These are phyloP conservation scores for Agrochola macilenta DNA, from an alignment of 2,888 invertebrate genomes.

Conservation along the genomic window DNA sequence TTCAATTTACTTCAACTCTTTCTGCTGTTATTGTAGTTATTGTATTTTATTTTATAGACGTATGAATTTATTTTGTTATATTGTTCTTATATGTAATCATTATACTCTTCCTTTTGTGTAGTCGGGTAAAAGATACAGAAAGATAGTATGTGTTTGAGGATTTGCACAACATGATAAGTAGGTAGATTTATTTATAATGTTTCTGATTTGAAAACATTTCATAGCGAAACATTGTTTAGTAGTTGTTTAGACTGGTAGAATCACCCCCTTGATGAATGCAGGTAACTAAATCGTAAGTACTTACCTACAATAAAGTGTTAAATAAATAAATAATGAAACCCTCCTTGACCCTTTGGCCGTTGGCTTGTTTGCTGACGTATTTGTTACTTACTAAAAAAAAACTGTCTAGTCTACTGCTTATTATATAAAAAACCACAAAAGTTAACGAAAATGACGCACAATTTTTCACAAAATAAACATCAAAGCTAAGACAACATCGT, in stretches of 20 bases:
- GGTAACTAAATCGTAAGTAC: too few species aligned
- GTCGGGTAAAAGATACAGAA: background rate
- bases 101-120: too few species aligned
- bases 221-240: too few species aligned
- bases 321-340: too few species aligned
- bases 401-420: background rate
- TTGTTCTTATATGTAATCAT: background rate
- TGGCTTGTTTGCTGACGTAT: too few species aligned
- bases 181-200: too few species aligned
- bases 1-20: conserved; percentile 40
- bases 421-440: background rate
- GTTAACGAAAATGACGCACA: background rate
- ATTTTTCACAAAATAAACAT: conserved; percentile 33
- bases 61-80: background rate
- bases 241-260: too few species aligned
- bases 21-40: background rate
- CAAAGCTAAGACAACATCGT: conserved; percentile 35
- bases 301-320: too few species aligned
- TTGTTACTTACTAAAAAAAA: background rate
- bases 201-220: too few species aligned
- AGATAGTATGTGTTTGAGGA: background rate
- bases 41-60: background rate
- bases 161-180: too few species aligned
- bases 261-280: too few species aligned
- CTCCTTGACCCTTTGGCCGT: too few species aligned